Conservation (phyloP, 2,113 vertebrate species). For the Psittacula cyanocephala region DNA sequence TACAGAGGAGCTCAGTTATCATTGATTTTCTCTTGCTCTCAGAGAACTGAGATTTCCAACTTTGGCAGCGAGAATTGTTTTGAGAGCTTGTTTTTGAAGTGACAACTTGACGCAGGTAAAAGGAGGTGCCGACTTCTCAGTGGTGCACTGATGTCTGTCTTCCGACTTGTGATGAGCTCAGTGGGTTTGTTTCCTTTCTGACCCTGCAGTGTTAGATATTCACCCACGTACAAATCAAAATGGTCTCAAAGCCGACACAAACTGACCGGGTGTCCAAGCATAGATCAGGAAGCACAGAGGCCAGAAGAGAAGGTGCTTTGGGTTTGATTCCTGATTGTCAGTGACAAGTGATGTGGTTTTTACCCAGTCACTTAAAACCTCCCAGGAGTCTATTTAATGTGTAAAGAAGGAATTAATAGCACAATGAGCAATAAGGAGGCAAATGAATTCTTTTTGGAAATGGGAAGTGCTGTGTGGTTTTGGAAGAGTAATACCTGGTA, state of each 20-base stretch:
- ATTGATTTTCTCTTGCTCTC: conserved; percentile 73
- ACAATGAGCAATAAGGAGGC: neutral
- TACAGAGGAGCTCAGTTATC: conserved; percentile 77
- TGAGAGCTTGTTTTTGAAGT: conserved; percentile 44
- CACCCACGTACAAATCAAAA: neutral
- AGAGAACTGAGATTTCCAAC: conserved; percentile 61
- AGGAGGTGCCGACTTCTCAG: neutral
- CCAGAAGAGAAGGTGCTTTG: neutral
- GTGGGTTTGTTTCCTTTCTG: neutral
- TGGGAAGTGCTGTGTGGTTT: neutral
- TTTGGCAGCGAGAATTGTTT: conserved; percentile 33
- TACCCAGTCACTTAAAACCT: neutral
- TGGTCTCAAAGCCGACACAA: neutral
- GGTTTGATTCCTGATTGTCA: neutral
- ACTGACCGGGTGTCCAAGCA: too few species aligned
- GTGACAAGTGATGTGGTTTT: neutral
- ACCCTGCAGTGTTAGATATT: neutral
- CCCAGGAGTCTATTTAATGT: neutral
- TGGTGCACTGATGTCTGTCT: neutral
- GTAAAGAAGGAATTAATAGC: neutral
- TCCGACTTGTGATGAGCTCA: neutral
- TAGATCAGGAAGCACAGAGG: neutral
- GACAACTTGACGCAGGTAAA: conserved; percentile 13
- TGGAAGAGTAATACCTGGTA: neutral
- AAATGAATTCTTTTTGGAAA: neutral